Evolutionary conservation across 92 coral and sea anemone genomes (phyloP).

Genomic region (Desmophyllum pertusum): DNA sequence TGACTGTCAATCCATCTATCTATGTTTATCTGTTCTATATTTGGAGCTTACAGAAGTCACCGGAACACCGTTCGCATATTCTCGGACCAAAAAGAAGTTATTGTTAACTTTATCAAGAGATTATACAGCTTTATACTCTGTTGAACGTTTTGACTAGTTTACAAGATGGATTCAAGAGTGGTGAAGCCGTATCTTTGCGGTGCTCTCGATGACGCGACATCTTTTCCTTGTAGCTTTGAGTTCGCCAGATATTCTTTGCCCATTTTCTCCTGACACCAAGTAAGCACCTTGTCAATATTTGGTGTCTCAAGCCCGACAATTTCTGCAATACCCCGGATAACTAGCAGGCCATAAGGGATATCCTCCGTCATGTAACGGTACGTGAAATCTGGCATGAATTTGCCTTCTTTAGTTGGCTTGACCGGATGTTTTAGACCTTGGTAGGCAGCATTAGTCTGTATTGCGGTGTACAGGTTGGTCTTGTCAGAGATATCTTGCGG

Average conservation of each 20-base stretch:
- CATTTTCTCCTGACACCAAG: conserved; percentile 57
- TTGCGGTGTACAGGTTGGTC: conserved; percentile 43
- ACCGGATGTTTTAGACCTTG: conserved; percentile 61
- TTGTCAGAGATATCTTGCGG: conserved; percentile 45
- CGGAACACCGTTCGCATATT: too few species aligned
- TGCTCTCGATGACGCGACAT: conserved; percentile 59
- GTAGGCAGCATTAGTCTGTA: conserved; percentile 62
- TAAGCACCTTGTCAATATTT: conserved; percentile 53
- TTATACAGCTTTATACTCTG: too few species aligned
- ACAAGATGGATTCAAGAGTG: conserved; percentile 47
- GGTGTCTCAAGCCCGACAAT: conserved; percentile 43
- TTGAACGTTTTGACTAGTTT: too few species aligned
- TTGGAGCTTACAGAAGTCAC: too few species aligned
- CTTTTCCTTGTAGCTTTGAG: conserved; percentile 56
- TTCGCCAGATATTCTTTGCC: conserved; percentile 58
- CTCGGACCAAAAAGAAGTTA: too few species aligned
- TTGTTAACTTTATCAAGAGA: too few species aligned
- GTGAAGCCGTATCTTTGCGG: conserved; percentile 66
- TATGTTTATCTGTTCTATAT: too few species aligned
- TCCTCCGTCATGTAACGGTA: conserved; percentile 65
- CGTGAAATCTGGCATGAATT: conserved; percentile 53
- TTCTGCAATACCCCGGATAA: conserved; percentile 71
- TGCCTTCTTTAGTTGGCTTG: conserved; percentile 47
- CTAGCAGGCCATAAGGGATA: conserved; percentile 58
- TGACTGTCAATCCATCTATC: too few species aligned